Percentiles rank a stretch among this genome's conserved stretches.
Evolutionary conservation across 2,888 invertebrate genomes (phyloP).

Genomic region (Pinctada fucata): DNA sequence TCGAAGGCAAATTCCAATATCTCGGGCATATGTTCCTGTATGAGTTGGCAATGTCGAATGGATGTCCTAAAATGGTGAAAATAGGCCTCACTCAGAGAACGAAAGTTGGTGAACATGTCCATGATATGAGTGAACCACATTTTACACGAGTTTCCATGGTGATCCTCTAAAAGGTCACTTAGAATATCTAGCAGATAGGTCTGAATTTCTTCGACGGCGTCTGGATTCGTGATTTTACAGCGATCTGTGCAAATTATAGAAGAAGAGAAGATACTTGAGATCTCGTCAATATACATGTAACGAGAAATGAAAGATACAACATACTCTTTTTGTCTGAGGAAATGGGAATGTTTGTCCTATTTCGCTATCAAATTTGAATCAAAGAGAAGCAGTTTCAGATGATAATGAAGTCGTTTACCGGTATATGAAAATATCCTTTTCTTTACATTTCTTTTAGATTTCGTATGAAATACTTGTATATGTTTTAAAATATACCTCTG

Average conservation of each 20-base stretch:
- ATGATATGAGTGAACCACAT: conserved; percentile 20
- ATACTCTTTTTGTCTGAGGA: too few relatives aligned
- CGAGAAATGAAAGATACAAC: neutral
- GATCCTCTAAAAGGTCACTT: conserved; percentile 20
- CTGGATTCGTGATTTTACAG: conserved; percentile 26
- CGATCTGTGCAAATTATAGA: conserved; percentile 20
- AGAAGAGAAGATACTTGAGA: conserved; percentile 3
- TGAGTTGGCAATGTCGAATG: conserved; percentile 16
- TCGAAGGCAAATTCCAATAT: conserved; percentile 30
- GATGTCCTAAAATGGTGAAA: conserved; percentile 16
- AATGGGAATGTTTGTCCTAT: too few relatives aligned
- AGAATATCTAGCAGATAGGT: conserved; percentile 15
- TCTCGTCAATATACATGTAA: neutral
- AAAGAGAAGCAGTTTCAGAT: too few relatives aligned
- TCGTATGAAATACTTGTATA: too few relatives aligned
- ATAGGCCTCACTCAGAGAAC: conserved; percentile 23
- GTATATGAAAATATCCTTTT: too few relatives aligned
- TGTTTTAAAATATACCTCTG: conserved; percentile 13
- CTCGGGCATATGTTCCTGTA: conserved; percentile 26
- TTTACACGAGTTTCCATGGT: conserved; percentile 16
- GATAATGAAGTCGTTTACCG: too few relatives aligned
- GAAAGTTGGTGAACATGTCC: conserved; percentile 26
- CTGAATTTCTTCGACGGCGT: conserved; percentile 17
- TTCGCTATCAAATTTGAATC: too few relatives aligned
- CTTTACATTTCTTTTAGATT: too few relatives aligned